Base-by-base conservation (phyloP, 2,797 vertebrate species). In the Helicolenus hilgendorfi region DNA sequence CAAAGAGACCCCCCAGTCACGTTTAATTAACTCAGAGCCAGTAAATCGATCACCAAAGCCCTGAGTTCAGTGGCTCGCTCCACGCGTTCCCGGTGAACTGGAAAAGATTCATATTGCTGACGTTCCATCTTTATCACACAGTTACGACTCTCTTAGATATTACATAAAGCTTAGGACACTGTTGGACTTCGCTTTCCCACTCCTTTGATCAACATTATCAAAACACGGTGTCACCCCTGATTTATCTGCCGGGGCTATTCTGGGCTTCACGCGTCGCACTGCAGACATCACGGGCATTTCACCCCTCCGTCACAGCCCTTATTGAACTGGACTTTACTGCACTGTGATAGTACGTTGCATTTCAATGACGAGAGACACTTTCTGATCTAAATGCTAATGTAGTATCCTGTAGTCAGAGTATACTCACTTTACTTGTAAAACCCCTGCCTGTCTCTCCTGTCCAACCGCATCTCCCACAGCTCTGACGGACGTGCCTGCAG, bases 331-430 rank as follows among this genome's bases (percentile, higher is more conserved):
- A 87, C 87, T 93, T 91, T 88, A 87, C 86, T 93, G 85, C 87
- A 79, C 80, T 45, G 70, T 87, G 83, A 86, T 83, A 79, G 69
- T 35, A 79, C 9, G 77, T 68, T 87, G 91, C 85, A 94, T 95
- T 90, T 90, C 89, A 94, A 92, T 87, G 63, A 81, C 7, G 1
- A 81, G 72, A 91, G 82, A 77, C 77, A 55, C 77, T 84, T 92
- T 92, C 90, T 91, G 93, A 85, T 95, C 93, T 95, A 95, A 96
- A 97, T 97, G 93, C 94, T 96, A 91, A 95, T 95, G 86, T 67
- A 27, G 73, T 83, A 72, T 88, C 79, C 76, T 84, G 73, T 91
- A 82, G 91, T 89, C 22, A 13, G 68, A 87, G 84, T 92, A 63
- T 85, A 81, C 81, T 93, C 87, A 88, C 77, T 86, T 91, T 91